These are phyloP conservation scores for Apotomis capreana DNA, from an alignment of 2,888 invertebrate genomes.

Conservation along the genomic window DNA sequence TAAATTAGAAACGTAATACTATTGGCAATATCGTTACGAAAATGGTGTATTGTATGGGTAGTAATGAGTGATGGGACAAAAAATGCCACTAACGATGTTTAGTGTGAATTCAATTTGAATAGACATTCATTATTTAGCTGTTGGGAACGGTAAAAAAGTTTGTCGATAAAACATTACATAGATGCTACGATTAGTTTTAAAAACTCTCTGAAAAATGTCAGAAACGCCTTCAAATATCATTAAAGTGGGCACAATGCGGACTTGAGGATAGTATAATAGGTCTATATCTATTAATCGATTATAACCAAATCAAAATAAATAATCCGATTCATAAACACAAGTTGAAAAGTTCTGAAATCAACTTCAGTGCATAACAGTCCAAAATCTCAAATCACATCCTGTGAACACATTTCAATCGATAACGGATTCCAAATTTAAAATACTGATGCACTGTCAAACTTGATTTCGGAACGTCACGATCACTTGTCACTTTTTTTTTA, in stretches of 20 bases:
- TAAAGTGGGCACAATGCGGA: too few relatives aligned
- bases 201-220: neutral
- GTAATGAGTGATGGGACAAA: conserved; percentile 26
- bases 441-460: conserved; percentile 49
- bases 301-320: too few relatives aligned
- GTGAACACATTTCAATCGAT: conserved; percentile 40
- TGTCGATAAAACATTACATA: neutral
- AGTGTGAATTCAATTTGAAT: conserved; percentile 23
- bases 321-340: conserved; percentile 18
- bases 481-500: conserved; percentile 67
- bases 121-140: conserved; percentile 10
- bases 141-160: conserved; percentile 1
- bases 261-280: too few relatives aligned
- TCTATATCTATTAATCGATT: too few relatives aligned
- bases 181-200: neutral
- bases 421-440: conserved; percentile 43
- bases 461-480: conserved; percentile 76
- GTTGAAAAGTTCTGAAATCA: conserved; percentile 50
- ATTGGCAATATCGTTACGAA: conserved; percentile 21
- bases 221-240: neutral
- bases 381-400: conserved; percentile 42
- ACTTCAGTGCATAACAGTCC: conserved; percentile 49
- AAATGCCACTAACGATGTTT: conserved; percentile 11
- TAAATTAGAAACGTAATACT: neutral
- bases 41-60: conserved; percentile 13